These are phyloP conservation scores for Dromococcyx pavoninus DNA, from an alignment of 2,797 vertebrate genomes.

Conservation along the genomic window DNA sequence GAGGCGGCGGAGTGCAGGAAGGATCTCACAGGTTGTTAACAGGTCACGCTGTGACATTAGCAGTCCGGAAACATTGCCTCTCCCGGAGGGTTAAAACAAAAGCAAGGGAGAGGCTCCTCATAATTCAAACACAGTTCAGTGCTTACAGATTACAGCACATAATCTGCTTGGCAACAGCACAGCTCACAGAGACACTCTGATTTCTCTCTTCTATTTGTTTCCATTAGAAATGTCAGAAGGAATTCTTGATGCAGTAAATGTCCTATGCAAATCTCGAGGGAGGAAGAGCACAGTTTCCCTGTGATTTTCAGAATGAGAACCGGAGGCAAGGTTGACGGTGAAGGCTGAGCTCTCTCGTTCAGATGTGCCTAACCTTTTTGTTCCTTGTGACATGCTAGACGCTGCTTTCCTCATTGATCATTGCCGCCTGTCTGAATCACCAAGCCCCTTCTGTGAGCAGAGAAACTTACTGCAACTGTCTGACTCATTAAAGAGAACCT, in stretches of 20 bases:
- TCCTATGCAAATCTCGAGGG: background rate
- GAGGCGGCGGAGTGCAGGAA: conserved; percentile 16
- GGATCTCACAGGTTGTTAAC: conserved; percentile 60
- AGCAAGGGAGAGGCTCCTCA: conserved; percentile 38
- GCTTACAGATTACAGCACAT: conserved; percentile 78
- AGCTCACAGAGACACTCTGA: background rate
- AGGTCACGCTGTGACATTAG: conserved; percentile 59
- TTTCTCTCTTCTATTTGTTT: conserved; percentile 41
- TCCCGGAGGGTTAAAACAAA: conserved; percentile 61
- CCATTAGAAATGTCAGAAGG: conserved; percentile 48
- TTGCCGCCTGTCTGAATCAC: background rate
- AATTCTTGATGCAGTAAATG: conserved; percentile 6
- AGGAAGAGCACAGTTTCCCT: background rate
- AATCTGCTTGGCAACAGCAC: conserved; percentile 84
- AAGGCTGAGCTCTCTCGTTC: background rate
- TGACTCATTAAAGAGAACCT: background rate
- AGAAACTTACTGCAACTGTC: background rate
- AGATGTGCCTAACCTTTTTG: background rate
- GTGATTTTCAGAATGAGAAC: conserved; percentile 17
- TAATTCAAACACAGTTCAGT: conserved; percentile 71
- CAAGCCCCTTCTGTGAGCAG: background rate
- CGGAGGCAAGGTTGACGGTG: background rate
- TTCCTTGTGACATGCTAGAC: background rate
- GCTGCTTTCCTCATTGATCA: conserved; percentile 11
- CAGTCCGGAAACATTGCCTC: conserved; percentile 71